Base-by-base conservation (phyloP, 2,888 invertebrate species). In the Rhorus exstirpatorius region DNA sequence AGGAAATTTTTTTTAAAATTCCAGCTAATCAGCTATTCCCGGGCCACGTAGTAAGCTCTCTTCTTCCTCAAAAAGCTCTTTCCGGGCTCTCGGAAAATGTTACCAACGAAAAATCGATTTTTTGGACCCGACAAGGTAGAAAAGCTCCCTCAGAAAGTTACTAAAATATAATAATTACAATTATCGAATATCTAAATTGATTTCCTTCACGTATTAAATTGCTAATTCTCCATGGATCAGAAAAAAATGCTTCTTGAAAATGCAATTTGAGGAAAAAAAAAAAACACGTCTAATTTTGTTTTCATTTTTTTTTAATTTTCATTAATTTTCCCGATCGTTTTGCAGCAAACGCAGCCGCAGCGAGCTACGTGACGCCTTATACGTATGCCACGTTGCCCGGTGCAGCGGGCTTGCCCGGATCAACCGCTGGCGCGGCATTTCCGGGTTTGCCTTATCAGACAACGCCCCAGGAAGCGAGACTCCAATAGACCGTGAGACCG, bases 281-380 rank as follows among this genome's bases (percentile, higher is more conserved):
- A 19, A 60, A 19, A 60, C 14, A 3, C 3, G n/a, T 49, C 26
- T 4, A 26, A 55, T 60, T 12, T 81, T 26, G 76, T 68, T 65
- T 58, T 80, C 44, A 14, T 63, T 55, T 53, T 46, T 8, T 17
- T 60, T 12, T 81, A 19, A 76, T 68, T 65, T 58, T 80, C 44
- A 14, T 63, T 55, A 46, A 38, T 8, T 17, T 55, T 53, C 10
- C 6, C 8, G n/a, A 7, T 17, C 31, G 41, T 80, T 81, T 89
- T 88, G 26, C 88, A 93, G 93, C 91, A 41, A 91, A 91, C 84
- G 91, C 95, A 84, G 94, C 94, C 80, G 95, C 95, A 1, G 96
- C 96, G 17, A 96, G 96, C 87, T 96, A 96, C 92, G 94, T 96
- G 93, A 95, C 95, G 19, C 96, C 96, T 0, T 97, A 97, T 93